Evolutionary conservation across 1,140 invertebrate species (phyloP), one percentile per base, ranked within the genome.

Genomic region (Drosophila watanabei): DNA sequence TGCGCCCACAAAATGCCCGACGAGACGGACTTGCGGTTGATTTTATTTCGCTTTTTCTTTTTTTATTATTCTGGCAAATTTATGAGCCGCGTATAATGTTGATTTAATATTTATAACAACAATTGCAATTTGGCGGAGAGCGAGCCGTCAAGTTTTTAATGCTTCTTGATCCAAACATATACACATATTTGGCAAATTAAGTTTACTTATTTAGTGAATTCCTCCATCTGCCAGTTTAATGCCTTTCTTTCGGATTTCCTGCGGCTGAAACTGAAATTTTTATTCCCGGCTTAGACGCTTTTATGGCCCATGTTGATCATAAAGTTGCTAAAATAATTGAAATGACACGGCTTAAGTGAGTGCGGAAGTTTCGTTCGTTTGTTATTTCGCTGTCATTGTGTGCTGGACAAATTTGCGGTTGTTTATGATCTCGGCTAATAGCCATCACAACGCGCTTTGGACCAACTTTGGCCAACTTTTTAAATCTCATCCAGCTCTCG

Each of bases 71-170:
- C 43, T 46, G 20, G 11, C 75, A 78, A 89, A 89, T 89, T 88
- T 88, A 88, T 85, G 81, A 49, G 49, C 77, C 80, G 81, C 62
- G 66, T 70, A 79, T 85, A 88, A 89, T 81, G 81, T 84, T 84
- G 65, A 81, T 88, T 88, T 89, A 89, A 88, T 89, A 88, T 88
- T 88, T 89, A 88, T 89, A 68, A 68, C 80, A 61, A 69, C 77
- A 78, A 84, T 81, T 80, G 58, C 68, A 58, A 84, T 72, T 48
- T 24, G 30, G 48, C 62, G 37, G 14, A 48, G 30, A 62, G 58
- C 52, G 35, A 63, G 66, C 59, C 78, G 68, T 80, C 68, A 75
- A 72, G 54, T 69, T 79, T 82, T 70, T 87, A 87, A 82, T 87
- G 75, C 61, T 9, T 13, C 30, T 51, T 33, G 57, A 32, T 48